These are phyloP conservation scores for Drosophila micromelanica DNA, from an alignment of 1,140 invertebrate species.

Conservation along the genomic window DNA sequence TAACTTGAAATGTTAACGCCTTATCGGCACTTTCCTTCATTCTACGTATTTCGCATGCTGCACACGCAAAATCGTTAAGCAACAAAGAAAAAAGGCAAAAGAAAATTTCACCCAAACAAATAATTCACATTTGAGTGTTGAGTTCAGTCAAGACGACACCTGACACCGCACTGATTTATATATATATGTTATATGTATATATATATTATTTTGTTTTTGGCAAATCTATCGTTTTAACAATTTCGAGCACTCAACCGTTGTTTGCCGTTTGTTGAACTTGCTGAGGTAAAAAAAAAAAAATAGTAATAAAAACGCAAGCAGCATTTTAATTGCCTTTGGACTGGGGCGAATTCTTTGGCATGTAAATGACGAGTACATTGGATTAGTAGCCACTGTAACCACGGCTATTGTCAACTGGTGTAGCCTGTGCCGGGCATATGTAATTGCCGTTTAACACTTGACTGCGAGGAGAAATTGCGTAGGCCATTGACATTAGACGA, in stretches of 20 bases:
- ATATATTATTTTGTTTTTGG: slow-evolving; percentile 51
- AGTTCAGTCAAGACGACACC: slow-evolving; percentile 45
- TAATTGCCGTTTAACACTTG: slow-evolving; percentile 71
- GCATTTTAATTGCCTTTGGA: slow-evolving; percentile 68
- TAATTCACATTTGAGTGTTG: slow-evolving; percentile 50
- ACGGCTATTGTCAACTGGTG: slow-evolving; percentile 22
- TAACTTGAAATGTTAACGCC: slow-evolving; percentile 62
- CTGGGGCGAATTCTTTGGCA: slow-evolving; percentile 76
- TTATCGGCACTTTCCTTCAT: slow-evolving; percentile 58
- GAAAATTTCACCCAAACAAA: slow-evolving; percentile 67
- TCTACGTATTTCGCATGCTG: slow-evolving; percentile 72
- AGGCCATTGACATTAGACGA: slow-evolving; percentile 66
- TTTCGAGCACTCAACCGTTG: slow-evolving; percentile 28
- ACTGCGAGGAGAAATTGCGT: slow-evolving; percentile 73
- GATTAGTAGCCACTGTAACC: slow-evolving; percentile 17
- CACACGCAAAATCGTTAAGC: slow-evolving; percentile 49
- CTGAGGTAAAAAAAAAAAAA: slow-evolving; percentile 7
- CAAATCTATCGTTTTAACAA: slow-evolving; percentile 48
- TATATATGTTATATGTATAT: slow-evolving; percentile 1
- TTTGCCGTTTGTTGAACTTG: slow-evolving; percentile 68
- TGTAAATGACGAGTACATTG: slow-evolving; percentile 70
- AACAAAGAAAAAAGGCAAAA: slow-evolving; percentile 9
- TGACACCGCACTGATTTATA: slow-evolving; percentile 48
- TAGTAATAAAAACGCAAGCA: slow-evolving; percentile 45
- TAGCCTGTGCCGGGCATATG: slow-evolving; percentile 64